Percentiles rank a stretch among this genome's conserved stretches.
Conservation (phyloP, 2,888 invertebrate species). For the Drosophila prostipennis region DNA sequence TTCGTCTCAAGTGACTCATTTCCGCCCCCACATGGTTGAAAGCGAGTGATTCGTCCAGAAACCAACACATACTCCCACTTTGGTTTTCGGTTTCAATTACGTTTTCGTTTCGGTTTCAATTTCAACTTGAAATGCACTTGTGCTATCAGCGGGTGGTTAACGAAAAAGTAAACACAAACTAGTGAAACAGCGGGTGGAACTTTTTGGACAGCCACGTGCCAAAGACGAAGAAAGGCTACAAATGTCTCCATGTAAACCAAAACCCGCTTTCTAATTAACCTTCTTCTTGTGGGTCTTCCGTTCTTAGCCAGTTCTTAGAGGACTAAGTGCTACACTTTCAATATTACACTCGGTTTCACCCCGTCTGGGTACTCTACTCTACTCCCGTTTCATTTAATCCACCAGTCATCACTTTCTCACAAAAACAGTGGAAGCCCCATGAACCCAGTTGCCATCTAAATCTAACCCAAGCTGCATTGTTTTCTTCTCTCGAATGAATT, state of each 20-base stretch:
- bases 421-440: slow-evolving; percentile 21
- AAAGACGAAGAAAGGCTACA: neutral
- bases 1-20: slow-evolving; percentile 50
- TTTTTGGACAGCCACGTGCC: slow-evolving; percentile 33
- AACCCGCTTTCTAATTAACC: slow-evolving; percentile 30
- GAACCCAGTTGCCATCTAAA: slow-evolving; percentile 44
- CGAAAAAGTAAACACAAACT: slow-evolving; percentile 20
- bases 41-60: slow-evolving; percentile 2
- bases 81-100: slow-evolving; percentile 35
- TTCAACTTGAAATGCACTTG: slow-evolving; percentile 52
- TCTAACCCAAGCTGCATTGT: slow-evolving; percentile 12
- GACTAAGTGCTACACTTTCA: slow-evolving; percentile 54
- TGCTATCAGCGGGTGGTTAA: too few species aligned
- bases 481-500: slow-evolving; percentile 38
- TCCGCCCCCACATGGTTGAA: slow-evolving; percentile 54
- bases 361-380: slow-evolving; percentile 9
- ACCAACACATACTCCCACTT: slow-evolving; percentile 15
- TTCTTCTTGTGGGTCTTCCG: slow-evolving; percentile 68
- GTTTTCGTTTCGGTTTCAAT: slow-evolving; percentile 37
- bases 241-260: slow-evolving; percentile 11
- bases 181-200: slow-evolving; percentile 1
- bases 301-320: slow-evolving; percentile 33
- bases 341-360: slow-evolving; percentile 43
- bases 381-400: slow-evolving; percentile 46
- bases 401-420: slow-evolving; percentile 36